Base-by-base conservation (phyloP, 2,113 vertebrate genomes). In the Spea multiplicata region DNA sequence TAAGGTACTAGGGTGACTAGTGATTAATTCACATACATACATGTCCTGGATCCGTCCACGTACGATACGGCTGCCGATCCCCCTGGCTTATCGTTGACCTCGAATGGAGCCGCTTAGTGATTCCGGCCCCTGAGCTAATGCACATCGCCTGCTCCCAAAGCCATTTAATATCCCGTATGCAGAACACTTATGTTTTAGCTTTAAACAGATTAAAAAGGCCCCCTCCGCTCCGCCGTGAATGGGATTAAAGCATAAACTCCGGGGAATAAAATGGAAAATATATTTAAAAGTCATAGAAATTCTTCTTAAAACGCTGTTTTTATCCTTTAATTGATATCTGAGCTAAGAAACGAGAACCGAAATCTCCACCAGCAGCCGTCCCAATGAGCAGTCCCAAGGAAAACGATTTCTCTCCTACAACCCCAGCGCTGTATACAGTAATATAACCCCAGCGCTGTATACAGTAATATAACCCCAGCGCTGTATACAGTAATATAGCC, bases 241-340 rank as follows among this genome's bases (percentile, higher is more conserved):
- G 55, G 75, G 75, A 76, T 76, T 76, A 76, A 66, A 69, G 61
- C 44, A 59, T 76, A 69, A 76, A 66, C 66, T 76, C 65, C 65
- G 9, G 68, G 74, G 65, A 76, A 68, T 66, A 75, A 75, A 75
- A 75, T 75, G 73, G 61, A 75, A 75, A 76, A 76, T 76, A 76
- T 76, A 76, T 69, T 69, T 76, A 76, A 76, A 76, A 66, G 75
- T 69, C 69, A 76, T 48, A 76, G 75, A 61, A 76, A 76, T 76
- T 76, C 75, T 69, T 69, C 66, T 16, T 76, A 69, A 61, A 76
- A 76, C 16, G 66, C 53, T 5, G 66, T 61, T 49, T 76, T 68
- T 66, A 76, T 76, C 75, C 75, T 30, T 70, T 76, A 76, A 76
- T 76, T 69, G 75, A 76, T 69, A 69, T 76, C 74, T 47, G 0